Base-by-base conservation (phyloP, 2,113 vertebrate species). In the Petrocephalus zakoni region DNA sequence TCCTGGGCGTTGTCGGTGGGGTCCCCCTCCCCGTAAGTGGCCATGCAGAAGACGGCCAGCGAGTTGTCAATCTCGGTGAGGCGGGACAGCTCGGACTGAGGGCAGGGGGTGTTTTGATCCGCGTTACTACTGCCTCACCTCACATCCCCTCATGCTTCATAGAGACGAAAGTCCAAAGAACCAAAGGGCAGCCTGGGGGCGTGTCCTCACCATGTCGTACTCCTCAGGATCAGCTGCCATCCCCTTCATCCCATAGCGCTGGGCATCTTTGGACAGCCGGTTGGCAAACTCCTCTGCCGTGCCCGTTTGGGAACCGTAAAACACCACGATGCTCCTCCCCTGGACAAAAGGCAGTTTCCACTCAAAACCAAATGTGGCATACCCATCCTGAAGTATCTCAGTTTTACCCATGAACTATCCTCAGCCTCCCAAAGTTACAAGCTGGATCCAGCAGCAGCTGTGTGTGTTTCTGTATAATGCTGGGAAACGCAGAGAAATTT, bases 1-100 rank as follows among this genome's bases (percentile, higher is more conserved):
- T 99, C 98, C 91, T 99, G 98, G 61, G 98, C 98, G 0, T 99
- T 99, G 90, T 99, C 98, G 0, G 98, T 99, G 22, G 98, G 98
- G 92, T 99, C 98, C 0, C 98, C 98, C 89, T 99, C 98, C 0
- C 98, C 98, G 0, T 99, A 99, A 0, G 98, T 99, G 90, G 98
- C 98, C 98, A 99, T 97, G 92, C 98, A 99, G 94, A 99, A 99
- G 86, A 99, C 95, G 0, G 96, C 97, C 49, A 99, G 93, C 0
- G 98, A 96, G 91, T 99, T 99, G 34, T 97, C 92, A 0, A 99
- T 98, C 93, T 99, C 97, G 0, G 96, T 91, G 82, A 99, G 94
- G 88, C 96, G 97, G 52, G 95, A 94, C 91, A 99, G 94, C 92
- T 99, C 98, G 0, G 95, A 95, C 98, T 99, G 83, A 11, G 87